Conservation (phyloP, 2,797 vertebrate species). For the Sylvia borin region DNA sequence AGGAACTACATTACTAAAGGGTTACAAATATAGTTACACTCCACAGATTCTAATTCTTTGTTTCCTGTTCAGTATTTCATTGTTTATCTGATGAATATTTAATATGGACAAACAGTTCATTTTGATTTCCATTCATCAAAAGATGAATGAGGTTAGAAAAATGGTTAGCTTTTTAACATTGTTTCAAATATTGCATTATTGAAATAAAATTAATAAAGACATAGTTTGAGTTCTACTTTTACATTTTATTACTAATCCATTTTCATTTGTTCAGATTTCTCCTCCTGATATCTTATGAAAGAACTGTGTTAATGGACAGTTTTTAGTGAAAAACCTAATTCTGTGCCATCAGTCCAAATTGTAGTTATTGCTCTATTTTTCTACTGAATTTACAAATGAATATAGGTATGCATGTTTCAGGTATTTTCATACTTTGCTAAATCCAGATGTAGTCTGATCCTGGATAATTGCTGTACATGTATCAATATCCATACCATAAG, state of each 20-base stretch:
- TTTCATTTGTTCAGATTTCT: not conserved
- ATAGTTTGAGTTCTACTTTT: not conserved
- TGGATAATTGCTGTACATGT: not conserved
- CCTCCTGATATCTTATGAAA: not conserved
- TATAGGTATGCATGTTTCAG: not conserved
- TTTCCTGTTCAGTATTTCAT: not conserved
- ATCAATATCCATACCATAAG: conserved; percentile 16
- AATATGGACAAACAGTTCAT: not conserved
- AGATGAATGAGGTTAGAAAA: not conserved
- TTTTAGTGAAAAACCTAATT: not conserved
- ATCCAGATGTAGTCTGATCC: not conserved
- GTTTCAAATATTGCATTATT: not conserved
- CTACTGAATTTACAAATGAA: not conserved
- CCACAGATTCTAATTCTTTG: not conserved
- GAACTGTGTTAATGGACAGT: not conserved
- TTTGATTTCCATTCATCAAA: not conserved
- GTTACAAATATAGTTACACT: not conserved
- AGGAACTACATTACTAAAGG: not conserved
- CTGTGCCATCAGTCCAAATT: not conserved
- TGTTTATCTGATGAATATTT: not conserved
- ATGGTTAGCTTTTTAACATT: not conserved
- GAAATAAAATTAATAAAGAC: not conserved
- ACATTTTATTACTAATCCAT: not conserved
- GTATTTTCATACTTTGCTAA: not conserved
- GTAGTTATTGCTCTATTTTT: not conserved